A percentile compares a stretch with the other conserved stretches of the same genome.
Conservation (phyloP, 2,888 invertebrate genomes). For the Leptinotarsa tumamoca region DNA sequence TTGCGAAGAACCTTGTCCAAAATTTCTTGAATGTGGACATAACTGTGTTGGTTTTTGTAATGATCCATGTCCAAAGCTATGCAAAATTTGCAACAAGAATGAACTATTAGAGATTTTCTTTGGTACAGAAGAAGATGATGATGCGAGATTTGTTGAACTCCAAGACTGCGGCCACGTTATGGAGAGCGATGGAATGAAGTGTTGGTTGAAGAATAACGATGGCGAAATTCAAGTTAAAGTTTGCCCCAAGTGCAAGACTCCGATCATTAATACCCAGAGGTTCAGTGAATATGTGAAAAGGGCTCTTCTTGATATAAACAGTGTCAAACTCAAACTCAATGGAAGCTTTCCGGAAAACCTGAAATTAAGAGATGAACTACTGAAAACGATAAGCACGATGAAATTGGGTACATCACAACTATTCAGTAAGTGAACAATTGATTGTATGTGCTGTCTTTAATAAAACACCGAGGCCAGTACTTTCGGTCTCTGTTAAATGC, state of each 20-base stretch:
- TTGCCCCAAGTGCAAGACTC: slow-evolving; percentile 51
- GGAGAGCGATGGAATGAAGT: slow-evolving; percentile 52
- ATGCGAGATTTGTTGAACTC: slow-evolving; percentile 45
- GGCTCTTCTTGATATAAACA: slow-evolving; percentile 46
- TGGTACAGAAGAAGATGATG: slow-evolving; percentile 46
- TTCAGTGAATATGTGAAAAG: slow-evolving; percentile 53
- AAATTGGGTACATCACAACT: not conserved
- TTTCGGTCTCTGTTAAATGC: too few species aligned
- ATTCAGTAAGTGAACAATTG: not conserved
- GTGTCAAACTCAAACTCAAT: slow-evolving; percentile 53
- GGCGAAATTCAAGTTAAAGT: slow-evolving; percentile 45
- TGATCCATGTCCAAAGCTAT: slow-evolving; percentile 45
- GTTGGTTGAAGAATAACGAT: slow-evolving; percentile 45
- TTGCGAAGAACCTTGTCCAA: slow-evolving; percentile 4
- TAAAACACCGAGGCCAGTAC: too few species aligned
- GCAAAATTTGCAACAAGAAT: slow-evolving; percentile 45
- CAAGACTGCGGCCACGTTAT: slow-evolving; percentile 54
- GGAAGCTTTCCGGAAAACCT: slow-evolving; percentile 62
- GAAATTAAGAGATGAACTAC: slow-evolving; percentile 53
- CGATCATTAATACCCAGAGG: slow-evolving; percentile 52
- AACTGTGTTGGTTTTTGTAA: slow-evolving; percentile 16
- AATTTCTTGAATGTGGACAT: not conserved
- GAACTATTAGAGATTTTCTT: slow-evolving; percentile 45
- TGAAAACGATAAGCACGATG: not conserved
- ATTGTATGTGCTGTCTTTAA: too few species aligned